These are phyloP conservation scores for Henicopernis longicauda DNA, from an alignment of 2,113 vertebrate genomes.

Conservation along the genomic window DNA sequence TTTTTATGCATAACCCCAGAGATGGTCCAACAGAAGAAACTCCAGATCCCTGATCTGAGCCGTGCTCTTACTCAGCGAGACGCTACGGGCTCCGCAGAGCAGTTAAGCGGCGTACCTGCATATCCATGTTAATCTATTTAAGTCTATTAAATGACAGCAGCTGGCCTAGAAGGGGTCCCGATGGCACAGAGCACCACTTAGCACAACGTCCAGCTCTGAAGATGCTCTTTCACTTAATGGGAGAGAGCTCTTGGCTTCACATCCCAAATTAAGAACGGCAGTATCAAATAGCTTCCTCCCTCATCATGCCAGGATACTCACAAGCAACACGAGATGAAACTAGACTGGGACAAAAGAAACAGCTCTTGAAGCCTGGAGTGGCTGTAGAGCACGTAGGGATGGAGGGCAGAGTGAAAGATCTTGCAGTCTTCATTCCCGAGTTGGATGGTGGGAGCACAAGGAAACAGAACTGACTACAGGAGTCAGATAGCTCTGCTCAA, in stretches of 20 bases:
- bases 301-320: not conserved
- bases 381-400: not conserved
- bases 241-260: not conserved
- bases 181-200: not conserved
- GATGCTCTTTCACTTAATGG: not conserved
- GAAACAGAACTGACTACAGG: not conserved
- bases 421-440: not conserved
- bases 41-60: not conserved
- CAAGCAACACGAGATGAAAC: not conserved
- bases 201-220: not conserved
- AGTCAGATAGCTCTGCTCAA: not conserved
- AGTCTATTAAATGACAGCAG: not conserved
- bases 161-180: not conserved
- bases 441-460: not conserved
- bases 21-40: not conserved
- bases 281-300: not conserved
- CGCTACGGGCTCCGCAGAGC: not conserved
- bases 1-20: not conserved
- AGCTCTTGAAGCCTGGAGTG: not conserved
- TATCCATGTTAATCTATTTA: not conserved
- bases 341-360: not conserved
- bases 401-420: not conserved
- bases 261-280: not conserved
- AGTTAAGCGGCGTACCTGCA: not conserved
- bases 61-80: not conserved